Conservation (phyloP, 1,140 invertebrate genomes). For the Camponotus floridanus region DNA sequence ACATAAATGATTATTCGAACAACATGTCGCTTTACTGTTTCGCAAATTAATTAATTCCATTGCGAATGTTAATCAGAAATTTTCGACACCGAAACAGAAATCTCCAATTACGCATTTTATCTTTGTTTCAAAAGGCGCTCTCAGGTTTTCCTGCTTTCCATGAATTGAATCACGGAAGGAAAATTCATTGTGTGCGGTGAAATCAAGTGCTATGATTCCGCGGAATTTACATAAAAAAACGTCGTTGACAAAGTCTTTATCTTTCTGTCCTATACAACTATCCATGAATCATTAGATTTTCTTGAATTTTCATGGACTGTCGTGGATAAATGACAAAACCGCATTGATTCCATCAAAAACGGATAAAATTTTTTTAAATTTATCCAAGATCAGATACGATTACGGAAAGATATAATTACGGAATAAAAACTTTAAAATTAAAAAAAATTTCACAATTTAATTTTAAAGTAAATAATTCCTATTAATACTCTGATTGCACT, state of each 20-base stretch:
- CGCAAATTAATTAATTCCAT: background rate
- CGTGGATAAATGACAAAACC: background rate
- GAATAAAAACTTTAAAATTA: background rate
- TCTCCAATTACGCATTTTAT: slow-evolving; percentile 3
- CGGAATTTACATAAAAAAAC: slow-evolving; percentile 1
- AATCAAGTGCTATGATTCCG: background rate
- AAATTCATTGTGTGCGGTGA: background rate
- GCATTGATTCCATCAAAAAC: slow-evolving; percentile 7
- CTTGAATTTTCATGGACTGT: background rate
- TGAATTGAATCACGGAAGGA: slow-evolving; percentile 34
- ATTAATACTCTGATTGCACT: background rate
- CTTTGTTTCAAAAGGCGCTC: background rate
- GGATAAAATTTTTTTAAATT: background rate
- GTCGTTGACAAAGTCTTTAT: background rate
- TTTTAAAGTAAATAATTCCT: background rate
- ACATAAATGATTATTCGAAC: slow-evolving; percentile 22
- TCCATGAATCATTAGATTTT: background rate
- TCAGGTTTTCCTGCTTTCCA: slow-evolving; percentile 9
- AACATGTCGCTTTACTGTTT: background rate
- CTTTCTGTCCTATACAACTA: background rate
- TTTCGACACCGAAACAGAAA: background rate
- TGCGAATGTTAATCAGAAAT: background rate
- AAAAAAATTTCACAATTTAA: background rate
- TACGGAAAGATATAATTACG: background rate
- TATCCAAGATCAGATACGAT: background rate